These are phyloP conservation scores for Petrosia ficiformis DNA, from an alignment of 37 sponge, comb jelly and placozoan genomes.

Conservation along the genomic window DNA sequence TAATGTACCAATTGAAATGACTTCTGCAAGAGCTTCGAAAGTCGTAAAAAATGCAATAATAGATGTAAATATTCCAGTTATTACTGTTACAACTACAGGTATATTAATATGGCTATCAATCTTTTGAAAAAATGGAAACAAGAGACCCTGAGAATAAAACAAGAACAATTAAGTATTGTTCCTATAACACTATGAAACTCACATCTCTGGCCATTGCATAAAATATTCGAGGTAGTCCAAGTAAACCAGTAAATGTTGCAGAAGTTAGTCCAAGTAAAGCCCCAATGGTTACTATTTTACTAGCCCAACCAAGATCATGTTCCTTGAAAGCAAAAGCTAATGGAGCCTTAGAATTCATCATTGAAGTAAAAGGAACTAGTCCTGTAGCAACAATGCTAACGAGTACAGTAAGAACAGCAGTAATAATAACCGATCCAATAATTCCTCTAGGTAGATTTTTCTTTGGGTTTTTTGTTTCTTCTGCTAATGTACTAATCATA, in stretches of 20 bases:
- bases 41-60: conserved; percentile 7
- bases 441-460: conserved; percentile 17
- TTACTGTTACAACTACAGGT: not conserved
- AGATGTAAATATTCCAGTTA: conserved; percentile 8
- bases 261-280: conserved; percentile 6
- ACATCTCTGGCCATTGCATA: conserved; percentile 12
- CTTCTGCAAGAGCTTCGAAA: conserved; percentile 11
- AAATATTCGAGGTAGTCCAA: conserved; percentile 12
- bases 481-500: conserved; percentile 24
- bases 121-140: conserved; percentile 8
- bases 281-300: conserved; percentile 5
- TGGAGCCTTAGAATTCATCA: conserved; percentile 1
- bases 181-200: not conserved
- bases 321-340: not conserved
- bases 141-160: not conserved
- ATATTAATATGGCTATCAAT: not conserved
- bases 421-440: conserved; percentile 5
- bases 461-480: conserved; percentile 23
- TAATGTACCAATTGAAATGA: conserved; percentile 15
- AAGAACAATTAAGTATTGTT: not conserved
- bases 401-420: not conserved
- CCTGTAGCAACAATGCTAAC: conserved; percentile 23
- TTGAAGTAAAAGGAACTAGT: not conserved
- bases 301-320: conserved; percentile 1
- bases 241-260: conserved; percentile 17